Base-by-base conservation (phyloP, 2,888 invertebrate species). In the Agrotis exclamationis region DNA sequence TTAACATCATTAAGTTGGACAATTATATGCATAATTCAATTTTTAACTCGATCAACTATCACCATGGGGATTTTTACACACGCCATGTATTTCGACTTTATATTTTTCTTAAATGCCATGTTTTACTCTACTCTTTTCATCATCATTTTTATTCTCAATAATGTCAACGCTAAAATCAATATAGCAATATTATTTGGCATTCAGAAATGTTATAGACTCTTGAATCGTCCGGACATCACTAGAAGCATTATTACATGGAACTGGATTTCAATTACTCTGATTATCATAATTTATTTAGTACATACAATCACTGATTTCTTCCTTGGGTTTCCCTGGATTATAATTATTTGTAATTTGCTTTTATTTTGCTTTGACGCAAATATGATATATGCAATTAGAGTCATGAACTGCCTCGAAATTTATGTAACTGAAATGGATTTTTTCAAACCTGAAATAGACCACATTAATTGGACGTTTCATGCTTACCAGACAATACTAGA, bases 311-410 rank as follows among this genome's bases (percentile, higher is more conserved):
- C 18, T 45, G 13, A 14, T 22, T 2, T 0, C 16, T 4, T 2
- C 16, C 14, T 0, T 18, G n/a, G 16, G n/a, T 56, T 0, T 13
- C 1, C 20, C 2, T 47, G 33, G 68, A n/a, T 7, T 13, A 24
- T 56, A 2, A 16, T 0, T 22, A 0, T 58, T 4, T 57, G 58
- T 28, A 22, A 47, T 39, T 16, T 58, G 2, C 0, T 51, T 9
- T 24, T 70, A 47, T 16, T 70, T 58, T 58, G 51, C 2, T 44
- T 58, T 53, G 70, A 69, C 28, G 33, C 16, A 24, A 64, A 69
- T 56, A 69, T 69, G n/a, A 48, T 69, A n/a, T 65, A 65, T 4
- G n/a, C 58, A 22, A 24, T 58, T 2, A 51, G 53, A 47, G 33
- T 59, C 13, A 24, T 70, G 7, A 20, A 13, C 6, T 33, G 28